phyloP scores from a whole-genome alignment of 2,113 vertebrate genomes.

The Nerophis ophidion region DNA sequence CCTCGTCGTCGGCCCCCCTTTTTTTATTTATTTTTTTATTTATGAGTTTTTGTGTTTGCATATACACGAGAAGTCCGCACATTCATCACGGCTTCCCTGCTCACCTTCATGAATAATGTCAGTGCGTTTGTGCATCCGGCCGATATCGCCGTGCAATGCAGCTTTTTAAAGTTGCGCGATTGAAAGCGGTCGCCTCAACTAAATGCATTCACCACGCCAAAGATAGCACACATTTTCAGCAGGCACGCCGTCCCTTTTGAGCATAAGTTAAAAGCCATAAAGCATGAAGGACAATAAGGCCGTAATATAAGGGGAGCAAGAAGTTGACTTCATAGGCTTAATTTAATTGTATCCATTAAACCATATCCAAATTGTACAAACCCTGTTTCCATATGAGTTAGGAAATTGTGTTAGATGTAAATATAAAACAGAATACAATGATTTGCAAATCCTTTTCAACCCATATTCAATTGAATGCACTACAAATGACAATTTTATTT shows the following conservation, averaged over 20 bases:
- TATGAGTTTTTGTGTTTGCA: constrained; percentile 40
- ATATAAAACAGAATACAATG: too few species aligned
- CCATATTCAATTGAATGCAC: too few species aligned
- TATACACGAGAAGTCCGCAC: constrained; percentile 52
- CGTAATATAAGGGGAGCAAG: too few species aligned
- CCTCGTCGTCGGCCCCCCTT: constrained; percentile 11
- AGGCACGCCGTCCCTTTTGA: constrained; percentile 23
- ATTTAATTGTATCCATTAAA: too few species aligned
- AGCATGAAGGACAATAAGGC: too few species aligned
- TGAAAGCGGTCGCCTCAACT: constrained; percentile 39
- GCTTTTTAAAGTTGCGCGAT: background rate
- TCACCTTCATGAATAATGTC: constrained; percentile 58
- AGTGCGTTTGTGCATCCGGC: constrained; percentile 32
- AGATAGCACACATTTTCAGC: background rate
- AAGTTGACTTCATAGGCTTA: too few species aligned
- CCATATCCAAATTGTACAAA: too few species aligned
- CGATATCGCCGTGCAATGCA: constrained; percentile 17
- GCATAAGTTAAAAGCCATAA: background rate
- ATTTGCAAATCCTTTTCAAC: too few species aligned
- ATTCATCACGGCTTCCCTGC: constrained; percentile 52
- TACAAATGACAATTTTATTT: too few species aligned
- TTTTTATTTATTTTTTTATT: constrained; percentile 31
- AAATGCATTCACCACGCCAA: constrained; percentile 23
- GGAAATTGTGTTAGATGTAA: too few species aligned
- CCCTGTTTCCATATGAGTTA: too few species aligned